Evolutionary conservation across 2,797 vertebrate species (phyloP).

Genomic region (Thaleichthys pacificus): DNA sequence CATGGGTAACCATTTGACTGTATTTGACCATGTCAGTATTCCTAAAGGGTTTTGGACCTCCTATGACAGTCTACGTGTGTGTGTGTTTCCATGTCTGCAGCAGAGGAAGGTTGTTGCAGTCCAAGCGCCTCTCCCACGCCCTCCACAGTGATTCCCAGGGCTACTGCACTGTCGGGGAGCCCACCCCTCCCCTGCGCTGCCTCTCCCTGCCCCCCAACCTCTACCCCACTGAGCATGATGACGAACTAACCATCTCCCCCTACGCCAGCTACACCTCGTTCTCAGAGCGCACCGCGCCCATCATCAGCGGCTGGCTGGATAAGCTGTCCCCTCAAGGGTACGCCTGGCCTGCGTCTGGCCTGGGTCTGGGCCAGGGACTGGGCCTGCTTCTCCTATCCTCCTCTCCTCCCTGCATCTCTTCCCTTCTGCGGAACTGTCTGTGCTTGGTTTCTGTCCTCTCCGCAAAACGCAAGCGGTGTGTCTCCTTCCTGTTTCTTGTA

Average conservation of each 20-base stretch:
- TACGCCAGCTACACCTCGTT: slow-evolving; percentile 92
- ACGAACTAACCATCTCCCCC: slow-evolving; percentile 92
- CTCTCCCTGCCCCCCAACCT: slow-evolving; percentile 72
- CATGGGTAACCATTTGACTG: slow-evolving; percentile 62
- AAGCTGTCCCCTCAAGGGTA: slow-evolving; percentile 97
- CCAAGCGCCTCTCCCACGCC: slow-evolving; percentile 62
- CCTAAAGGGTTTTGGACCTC: background rate
- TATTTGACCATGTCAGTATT: background rate
- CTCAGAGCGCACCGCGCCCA: slow-evolving; percentile 76
- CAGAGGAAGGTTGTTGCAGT: slow-evolving; percentile 52
- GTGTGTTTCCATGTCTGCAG: slow-evolving; percentile 39
- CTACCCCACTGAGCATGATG: slow-evolving; percentile 74
- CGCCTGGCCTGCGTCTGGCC: slow-evolving; percentile 41
- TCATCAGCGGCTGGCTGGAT: slow-evolving; percentile 92
- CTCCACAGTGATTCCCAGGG: slow-evolving; percentile 72
- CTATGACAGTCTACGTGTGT: background rate
- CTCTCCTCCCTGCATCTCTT: slow-evolving; percentile 65
- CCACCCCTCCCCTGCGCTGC: slow-evolving; percentile 28
- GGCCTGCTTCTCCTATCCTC: slow-evolving; percentile 54
- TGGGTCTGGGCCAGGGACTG: slow-evolving; percentile 26
- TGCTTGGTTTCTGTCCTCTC: slow-evolving; percentile 65
- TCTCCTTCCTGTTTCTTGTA: slow-evolving; percentile 38
- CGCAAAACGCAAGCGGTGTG: slow-evolving; percentile 54
- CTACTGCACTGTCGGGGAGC: slow-evolving; percentile 84
- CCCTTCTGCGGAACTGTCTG: slow-evolving; percentile 61